Conservation (phyloP, 2,113 vertebrate genomes). For the Oryzias javanicus region DNA sequence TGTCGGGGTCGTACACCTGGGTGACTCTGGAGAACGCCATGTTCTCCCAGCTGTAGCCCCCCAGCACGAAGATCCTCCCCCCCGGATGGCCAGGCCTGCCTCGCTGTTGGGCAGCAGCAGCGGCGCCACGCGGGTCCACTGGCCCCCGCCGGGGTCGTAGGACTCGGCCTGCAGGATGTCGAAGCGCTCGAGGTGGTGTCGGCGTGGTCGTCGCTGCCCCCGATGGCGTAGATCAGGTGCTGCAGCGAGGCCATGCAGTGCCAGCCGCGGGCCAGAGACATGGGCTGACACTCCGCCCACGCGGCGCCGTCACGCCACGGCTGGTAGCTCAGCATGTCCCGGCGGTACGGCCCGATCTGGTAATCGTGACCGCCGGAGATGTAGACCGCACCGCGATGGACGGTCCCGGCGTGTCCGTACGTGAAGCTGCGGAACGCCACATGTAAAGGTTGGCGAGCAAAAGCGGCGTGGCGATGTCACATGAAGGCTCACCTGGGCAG, state of each 20-base stretch:
- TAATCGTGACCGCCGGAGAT: conserved; percentile 95
- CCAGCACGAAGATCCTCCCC: conserved; percentile 88
- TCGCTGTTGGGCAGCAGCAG: conserved; percentile 91
- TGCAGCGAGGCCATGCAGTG: conserved; percentile 93
- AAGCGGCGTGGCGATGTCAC: too few relatives aligned
- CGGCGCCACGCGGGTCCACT: conserved; percentile 86
- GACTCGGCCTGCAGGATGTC: conserved; percentile 91
- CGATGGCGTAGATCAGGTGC: conserved; percentile 87
- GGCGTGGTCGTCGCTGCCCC: conserved; percentile 89
- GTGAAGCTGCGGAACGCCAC: conserved; percentile 79
- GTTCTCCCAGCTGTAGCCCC: conserved; percentile 95
- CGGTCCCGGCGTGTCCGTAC: conserved; percentile 88
- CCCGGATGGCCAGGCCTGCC: conserved; percentile 86
- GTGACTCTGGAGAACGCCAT: conserved; percentile 87
- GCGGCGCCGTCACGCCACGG: conserved; percentile 68
- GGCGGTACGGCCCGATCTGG: conserved; percentile 90
- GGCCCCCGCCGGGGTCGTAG: conserved; percentile 84
- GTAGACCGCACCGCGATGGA: conserved; percentile 86
- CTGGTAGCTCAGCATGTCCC: conserved; percentile 90
- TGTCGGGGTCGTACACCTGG: conserved; percentile 86
- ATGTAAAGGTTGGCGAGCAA: not conserved
- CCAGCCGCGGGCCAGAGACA: conserved; percentile 89
- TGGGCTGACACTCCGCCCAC: conserved; percentile 87
- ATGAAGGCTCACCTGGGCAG: conserved; percentile 83
- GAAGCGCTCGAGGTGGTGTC: conserved; percentile 90